phyloP scores from a whole-genome alignment of 1,140 invertebrate species.

The Macrotrachela quadricornifera region DNA sequence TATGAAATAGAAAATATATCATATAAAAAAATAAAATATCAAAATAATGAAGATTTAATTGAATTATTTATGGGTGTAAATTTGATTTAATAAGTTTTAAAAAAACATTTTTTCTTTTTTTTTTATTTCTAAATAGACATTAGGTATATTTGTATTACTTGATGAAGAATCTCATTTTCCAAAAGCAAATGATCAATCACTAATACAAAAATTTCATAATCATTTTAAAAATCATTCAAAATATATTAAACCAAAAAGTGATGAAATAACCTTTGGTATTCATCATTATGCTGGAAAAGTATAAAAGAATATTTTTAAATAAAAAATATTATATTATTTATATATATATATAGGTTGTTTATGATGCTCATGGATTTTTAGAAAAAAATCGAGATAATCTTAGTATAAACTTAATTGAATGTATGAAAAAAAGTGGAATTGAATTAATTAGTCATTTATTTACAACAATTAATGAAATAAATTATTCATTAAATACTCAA shows the following conservation, averaged over 20 bases:
- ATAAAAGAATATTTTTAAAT: background rate
- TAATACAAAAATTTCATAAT: constrained; percentile 4
- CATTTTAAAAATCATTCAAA: background rate
- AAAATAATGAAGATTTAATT: constrained; percentile 1
- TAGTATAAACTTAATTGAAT: constrained; percentile 3
- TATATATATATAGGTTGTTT: too few relatives aligned
- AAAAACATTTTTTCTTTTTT: background rate
- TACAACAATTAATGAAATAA: constrained; percentile 44
- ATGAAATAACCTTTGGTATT: background rate
- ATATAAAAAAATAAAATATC: background rate
- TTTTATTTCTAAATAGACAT: too few relatives aligned
- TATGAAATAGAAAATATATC: constrained; percentile 2
- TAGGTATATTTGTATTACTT: background rate
- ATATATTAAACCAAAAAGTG: background rate
- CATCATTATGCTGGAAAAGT: constrained; percentile 5
- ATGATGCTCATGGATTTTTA: background rate
- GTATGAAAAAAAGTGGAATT: constrained; percentile 6
- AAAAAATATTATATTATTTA: too few relatives aligned
- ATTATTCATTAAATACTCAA: constrained; percentile 59
- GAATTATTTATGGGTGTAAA: background rate
- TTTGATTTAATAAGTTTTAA: background rate
- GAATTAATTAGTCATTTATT: background rate
- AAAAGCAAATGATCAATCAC: background rate
- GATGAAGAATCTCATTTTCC: constrained; percentile 2
- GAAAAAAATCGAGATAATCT: background rate